Percentiles rank a stretch among this genome's conserved stretches.
These are phyloP conservation scores for Aplodontia rufa DNA, from an alignment of 2,113 vertebrate species.

Conservation along the genomic window DNA sequence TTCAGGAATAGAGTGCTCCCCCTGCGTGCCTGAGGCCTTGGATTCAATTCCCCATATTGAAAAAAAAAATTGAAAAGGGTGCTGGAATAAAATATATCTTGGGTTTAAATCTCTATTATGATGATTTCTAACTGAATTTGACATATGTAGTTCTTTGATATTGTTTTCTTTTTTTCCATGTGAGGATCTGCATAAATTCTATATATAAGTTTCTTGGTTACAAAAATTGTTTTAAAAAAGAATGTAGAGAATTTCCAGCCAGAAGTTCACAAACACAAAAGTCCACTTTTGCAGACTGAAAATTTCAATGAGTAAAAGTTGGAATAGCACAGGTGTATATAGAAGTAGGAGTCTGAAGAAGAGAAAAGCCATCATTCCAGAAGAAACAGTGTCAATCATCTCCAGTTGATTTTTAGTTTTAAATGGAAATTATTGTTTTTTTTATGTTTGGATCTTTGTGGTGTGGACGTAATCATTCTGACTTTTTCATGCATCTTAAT, in stretches of 20 bases:
- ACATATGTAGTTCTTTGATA: not conserved
- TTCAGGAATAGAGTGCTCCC: not conserved
- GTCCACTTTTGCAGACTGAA: not conserved
- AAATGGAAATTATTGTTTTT: not conserved
- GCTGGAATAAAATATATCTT: not conserved
- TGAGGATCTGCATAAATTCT: not conserved
- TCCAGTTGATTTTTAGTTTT: not conserved
- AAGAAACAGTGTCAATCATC: not conserved
- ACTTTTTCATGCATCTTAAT: not conserved
- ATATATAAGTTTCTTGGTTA: not conserved
- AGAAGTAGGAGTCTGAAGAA: not conserved
- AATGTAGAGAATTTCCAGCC: not conserved
- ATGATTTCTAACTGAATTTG: not conserved
- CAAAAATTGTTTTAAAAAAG: not conserved
- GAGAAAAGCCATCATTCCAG: not conserved
- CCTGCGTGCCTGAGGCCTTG: not conserved
- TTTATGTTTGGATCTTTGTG: not conserved
- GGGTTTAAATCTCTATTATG: not conserved
- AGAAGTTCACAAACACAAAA: not conserved
- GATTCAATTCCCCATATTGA: not conserved
- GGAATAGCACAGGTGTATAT: not conserved
- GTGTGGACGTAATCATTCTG: not conserved
- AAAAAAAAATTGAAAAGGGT: not conserved
- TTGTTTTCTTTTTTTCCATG: not conserved
- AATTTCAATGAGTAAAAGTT: not conserved